Conservation (phyloP, 2,113 vertebrate genomes). For the Psophia crepitans region DNA sequence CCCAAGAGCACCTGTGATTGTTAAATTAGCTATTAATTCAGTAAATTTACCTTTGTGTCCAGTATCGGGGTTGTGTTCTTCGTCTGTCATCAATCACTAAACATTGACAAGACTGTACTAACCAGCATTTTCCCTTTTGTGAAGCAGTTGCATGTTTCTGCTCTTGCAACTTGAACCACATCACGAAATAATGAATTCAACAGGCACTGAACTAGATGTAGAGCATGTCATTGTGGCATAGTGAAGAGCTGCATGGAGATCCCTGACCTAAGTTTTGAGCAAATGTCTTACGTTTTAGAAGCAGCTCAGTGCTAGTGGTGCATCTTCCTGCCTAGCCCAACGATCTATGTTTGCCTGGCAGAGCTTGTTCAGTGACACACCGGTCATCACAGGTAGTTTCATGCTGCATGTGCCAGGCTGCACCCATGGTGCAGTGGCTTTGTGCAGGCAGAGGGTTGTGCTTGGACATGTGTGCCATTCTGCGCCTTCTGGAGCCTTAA, state of each 20-base stretch:
- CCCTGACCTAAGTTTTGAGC: not conserved
- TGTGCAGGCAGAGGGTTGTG: not conserved
- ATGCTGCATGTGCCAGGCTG: not conserved
- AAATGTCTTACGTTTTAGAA: not conserved
- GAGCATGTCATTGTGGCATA: not conserved
- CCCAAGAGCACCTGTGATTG: not conserved
- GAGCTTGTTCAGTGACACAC: accelerated
- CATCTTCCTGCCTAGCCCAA: not conserved
- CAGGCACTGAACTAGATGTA: not conserved
- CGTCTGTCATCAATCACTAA: not conserved
- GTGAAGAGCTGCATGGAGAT: not conserved
- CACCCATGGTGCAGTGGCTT: not conserved
- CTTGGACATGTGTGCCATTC: accelerated
- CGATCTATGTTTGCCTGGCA: not conserved
- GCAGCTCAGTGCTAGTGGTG: not conserved
- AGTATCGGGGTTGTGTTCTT: not conserved
- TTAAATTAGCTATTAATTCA: not conserved
- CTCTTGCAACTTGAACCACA: not conserved
- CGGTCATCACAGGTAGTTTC: not conserved
- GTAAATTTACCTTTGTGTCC: not conserved
- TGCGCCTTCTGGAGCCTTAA: not conserved
- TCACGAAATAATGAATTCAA: not conserved
- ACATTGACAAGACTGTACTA: not conserved
- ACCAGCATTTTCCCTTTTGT: not conserved
- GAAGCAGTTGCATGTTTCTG: not conserved